Evolutionary conservation across 2,888 invertebrate species (phyloP).

Genomic region (Agonopterix heracliana): DNA sequence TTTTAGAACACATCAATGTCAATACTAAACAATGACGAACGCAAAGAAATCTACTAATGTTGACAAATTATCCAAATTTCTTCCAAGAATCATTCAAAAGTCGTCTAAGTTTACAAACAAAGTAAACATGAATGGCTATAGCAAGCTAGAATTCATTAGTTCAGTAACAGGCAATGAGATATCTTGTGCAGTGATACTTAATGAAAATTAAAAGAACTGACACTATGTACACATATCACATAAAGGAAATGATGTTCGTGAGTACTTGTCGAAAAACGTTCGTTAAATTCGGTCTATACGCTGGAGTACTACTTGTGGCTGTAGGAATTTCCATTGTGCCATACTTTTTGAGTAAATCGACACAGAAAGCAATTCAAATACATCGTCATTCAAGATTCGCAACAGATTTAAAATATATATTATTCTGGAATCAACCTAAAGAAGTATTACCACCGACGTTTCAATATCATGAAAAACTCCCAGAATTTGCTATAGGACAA

Average conservation of each 20-base stretch:
- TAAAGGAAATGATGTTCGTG: conserved; percentile 42
- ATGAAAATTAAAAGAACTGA: neutral
- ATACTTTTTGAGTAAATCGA: conserved; percentile 21
- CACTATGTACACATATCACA: conserved; percentile 29
- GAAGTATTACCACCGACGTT: conserved; percentile 15
- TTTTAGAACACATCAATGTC: no score
- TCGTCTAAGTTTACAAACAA: conserved; percentile 4
- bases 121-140: neutral
- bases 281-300: conserved; percentile 27
- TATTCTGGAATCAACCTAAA: conserved; percentile 44
- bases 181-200: neutral
- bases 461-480: conserved; percentile 11
- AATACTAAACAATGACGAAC: no score
- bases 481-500: conserved; percentile 36
- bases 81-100: neutral
- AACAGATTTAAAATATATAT: conserved; percentile 57
- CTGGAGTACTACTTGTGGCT: conserved; percentile 20
- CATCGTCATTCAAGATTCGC: conserved; percentile 19
- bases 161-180: neutral
- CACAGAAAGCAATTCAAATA: conserved; percentile 3
- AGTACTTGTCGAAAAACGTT: conserved; percentile 27
- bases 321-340: conserved; percentile 35
- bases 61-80: neutral
- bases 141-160: neutral
- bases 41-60: neutral